phyloP scores from a whole-genome alignment of 2,888 invertebrate genomes.

The Himalopsyche japonica region DNA sequence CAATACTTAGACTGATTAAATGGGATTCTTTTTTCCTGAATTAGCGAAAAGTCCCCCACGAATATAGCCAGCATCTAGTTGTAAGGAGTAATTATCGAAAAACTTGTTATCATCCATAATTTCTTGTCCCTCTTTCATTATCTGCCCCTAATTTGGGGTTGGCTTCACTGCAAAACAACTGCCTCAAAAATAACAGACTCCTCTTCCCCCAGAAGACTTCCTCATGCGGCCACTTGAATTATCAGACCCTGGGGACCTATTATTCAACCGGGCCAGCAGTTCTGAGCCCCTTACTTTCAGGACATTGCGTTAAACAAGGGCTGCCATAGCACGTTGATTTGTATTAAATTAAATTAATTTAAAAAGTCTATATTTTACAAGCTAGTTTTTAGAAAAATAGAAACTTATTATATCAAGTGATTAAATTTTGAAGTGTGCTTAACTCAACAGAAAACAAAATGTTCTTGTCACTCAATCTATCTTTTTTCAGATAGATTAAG shows the following conservation, averaged over 20 bases:
- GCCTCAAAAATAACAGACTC: neutral
- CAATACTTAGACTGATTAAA: too few species aligned
- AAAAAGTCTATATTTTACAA: too few species aligned
- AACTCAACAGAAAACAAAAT: too few species aligned
- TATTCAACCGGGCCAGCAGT: constrained; percentile 24
- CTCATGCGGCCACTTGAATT: constrained; percentile 28
- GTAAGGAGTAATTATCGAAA: neutral
- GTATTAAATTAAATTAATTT: too few species aligned
- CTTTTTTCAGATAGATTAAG: too few species aligned
- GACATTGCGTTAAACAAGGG: neutral
- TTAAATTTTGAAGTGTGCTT: too few species aligned
- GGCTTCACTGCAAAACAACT: neutral
- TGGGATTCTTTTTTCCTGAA: too few species aligned
- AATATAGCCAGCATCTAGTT: neutral
- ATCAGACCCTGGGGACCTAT: constrained; percentile 37
- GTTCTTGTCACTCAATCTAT: too few species aligned
- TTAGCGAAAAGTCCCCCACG: too few species aligned
- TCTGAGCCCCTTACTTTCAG: neutral
- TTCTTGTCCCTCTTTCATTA: neutral
- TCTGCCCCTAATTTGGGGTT: neutral
- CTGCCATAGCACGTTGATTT: neutral
- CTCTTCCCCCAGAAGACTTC: neutral
- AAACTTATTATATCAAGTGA: too few species aligned
- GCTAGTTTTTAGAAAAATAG: too few species aligned
- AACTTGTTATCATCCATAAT: neutral